phyloP scores from a whole-genome alignment of 2,113 vertebrate genomes.

The Salminus brasiliensis region DNA sequence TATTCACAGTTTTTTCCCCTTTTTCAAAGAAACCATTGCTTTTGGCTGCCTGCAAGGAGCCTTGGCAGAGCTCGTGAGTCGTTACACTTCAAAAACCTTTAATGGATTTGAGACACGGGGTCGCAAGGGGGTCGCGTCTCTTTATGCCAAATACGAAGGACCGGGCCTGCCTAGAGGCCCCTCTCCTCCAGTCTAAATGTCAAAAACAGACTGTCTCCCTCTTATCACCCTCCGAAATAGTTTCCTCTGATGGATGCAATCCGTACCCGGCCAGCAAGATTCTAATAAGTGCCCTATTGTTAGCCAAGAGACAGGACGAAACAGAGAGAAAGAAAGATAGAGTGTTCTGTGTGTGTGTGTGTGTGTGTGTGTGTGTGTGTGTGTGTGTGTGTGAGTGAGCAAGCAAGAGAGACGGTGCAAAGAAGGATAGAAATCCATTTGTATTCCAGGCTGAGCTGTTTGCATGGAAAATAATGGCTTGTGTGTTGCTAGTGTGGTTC shows the following conservation, averaged over 20 bases:
- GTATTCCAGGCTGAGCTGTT: constrained; percentile 73
- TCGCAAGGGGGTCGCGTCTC: constrained; percentile 5
- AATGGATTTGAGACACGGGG: constrained; percentile 18
- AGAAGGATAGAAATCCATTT: constrained; percentile 75
- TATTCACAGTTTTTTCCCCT: not conserved
- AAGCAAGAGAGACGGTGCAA: constrained; percentile 48
- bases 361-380: constrained; percentile 19
- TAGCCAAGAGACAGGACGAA: constrained; percentile 53
- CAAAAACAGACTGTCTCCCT: constrained; percentile 71
- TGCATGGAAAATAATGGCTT: constrained; percentile 84
- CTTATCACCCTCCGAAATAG: constrained; percentile 71
- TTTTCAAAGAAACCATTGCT: not conserved
- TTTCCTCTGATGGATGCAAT: constrained; percentile 72
- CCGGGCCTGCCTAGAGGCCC: constrained; percentile 6
- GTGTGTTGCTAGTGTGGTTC: constrained; percentile 75
- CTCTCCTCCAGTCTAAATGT: constrained; percentile 63
- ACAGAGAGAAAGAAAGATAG: not conserved
- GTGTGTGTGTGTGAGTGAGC: too few species aligned
- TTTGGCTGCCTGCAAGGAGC: constrained; percentile 8
- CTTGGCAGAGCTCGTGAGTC: not conserved
- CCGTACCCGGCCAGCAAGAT: constrained; percentile 63
- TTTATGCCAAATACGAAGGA: not conserved
- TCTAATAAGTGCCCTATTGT: constrained; percentile 77
- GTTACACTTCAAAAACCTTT: constrained; percentile 19
- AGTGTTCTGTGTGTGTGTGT: constrained; percentile 8